Conservation (phyloP, 2,113 vertebrate genomes). For the Percopsis transmontana region DNA sequence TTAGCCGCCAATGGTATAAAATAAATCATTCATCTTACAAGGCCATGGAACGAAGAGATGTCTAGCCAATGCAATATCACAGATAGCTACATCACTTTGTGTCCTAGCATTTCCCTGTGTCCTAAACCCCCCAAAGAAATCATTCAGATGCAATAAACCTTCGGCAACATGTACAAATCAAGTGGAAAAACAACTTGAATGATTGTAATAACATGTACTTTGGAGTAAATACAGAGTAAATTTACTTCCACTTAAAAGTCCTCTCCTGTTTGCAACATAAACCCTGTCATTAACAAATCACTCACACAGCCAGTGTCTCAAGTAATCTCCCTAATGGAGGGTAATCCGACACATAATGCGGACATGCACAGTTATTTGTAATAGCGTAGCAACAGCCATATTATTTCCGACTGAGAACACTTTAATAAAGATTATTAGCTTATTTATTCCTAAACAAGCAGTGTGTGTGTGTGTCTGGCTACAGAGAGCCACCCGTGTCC, state of each 20-base stretch:
- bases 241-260: constrained; percentile 9
- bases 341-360: background rate
- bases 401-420: background rate
- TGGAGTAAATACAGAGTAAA: constrained; percentile 3
- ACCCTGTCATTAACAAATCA: constrained; percentile 35
- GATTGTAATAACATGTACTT: constrained; percentile 31
- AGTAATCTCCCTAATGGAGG: constrained; percentile 4
- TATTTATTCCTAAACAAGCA: no score
- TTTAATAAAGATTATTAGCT: no score
- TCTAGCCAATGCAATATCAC: background rate
- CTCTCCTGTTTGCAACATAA: constrained; percentile 32
- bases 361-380: background rate
- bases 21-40: background rate
- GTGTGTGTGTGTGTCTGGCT: no score
- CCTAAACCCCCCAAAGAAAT: background rate
- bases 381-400: background rate
- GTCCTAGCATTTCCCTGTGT: background rate
- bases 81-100: background rate
- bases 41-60: background rate
- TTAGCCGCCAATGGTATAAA: background rate
- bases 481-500: no score
- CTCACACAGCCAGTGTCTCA: constrained; percentile 11
- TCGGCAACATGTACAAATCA: constrained; percentile 7
- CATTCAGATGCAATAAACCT: background rate
- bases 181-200: constrained; percentile 12